Base-by-base conservation (phyloP, 2,797 vertebrate species). In the Tinamus major region DNA sequence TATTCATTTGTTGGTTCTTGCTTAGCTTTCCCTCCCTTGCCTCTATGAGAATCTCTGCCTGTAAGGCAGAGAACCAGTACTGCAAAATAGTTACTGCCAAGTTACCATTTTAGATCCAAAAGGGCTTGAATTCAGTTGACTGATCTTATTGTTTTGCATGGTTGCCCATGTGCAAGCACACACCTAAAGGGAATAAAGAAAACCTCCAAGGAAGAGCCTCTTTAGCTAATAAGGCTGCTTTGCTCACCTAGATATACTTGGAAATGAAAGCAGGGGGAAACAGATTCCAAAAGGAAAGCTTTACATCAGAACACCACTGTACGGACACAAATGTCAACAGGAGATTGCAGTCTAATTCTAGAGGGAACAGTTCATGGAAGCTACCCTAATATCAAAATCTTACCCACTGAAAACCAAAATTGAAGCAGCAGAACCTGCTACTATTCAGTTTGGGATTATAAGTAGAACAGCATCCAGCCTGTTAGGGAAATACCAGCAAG, bases 231-330 rank as follows among this genome's bases (percentile, higher is more conserved):
- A 93, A 96, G 87, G 61, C 62, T 78, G 20, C 81, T 94, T 85
- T 95, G 49, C 63, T 95, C 91, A 92, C 86, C 55, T 76, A 91
- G 0, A 6, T 53, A 87, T 62, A 79, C 67, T n/a, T 87, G 74
- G 85, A 96, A 71, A 94, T 82, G 95, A 91, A 51, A 79, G 41
- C 29, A 89, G 81, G 62, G 95, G 48, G 84, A 97, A 96, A 89
- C 62, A 69, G 61, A 86, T 81, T 89, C 42, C 67, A 91, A 78
- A 62, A 88, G 79, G 95, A 96, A 76, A 90, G 29, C 82, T 93
- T 94, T 71, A 81, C 37, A 91, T 84, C 62, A 95, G 93, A 94
- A 91, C 48, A 39, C 76, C 65, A 71, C 59, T 75, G 42, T n/a
- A 92, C 83, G 90, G 69, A 83, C 33, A 39, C 6, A 27, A 65